Base-by-base conservation (phyloP, 2,888 invertebrate genomes). In the Uropetala carovei region DNA sequence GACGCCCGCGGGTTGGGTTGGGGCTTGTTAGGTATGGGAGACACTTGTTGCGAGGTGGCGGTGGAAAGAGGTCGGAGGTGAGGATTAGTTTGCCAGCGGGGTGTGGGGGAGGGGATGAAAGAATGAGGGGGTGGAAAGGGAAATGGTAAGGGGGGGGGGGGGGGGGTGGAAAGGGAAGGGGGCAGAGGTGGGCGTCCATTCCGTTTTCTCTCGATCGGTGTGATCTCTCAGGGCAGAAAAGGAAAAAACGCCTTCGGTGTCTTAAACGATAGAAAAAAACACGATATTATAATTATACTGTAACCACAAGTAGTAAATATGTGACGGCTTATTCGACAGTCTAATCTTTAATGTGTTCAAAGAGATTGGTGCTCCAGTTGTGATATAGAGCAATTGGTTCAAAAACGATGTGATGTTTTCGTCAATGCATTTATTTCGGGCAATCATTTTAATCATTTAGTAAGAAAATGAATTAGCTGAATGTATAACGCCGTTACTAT, bases 401-500 rank as follows among this genome's bases (percentile, higher is more conserved):
- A 64, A 89, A 60, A 89, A 89, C 14, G 64, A 89, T 89, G 89
- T 89, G 89, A 89, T 89, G 60, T 86, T 60, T 75, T 60, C 30
- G 86, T 64, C 89, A 89, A 89, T 89, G 89, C 89, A 68, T 89
- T 64, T 43, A 68, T 16, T 89, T 68, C 64, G 89, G 89, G 64
- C 64, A 89, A 89, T 68, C 89, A 68, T 68, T 75, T 75, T 68
- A 7, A 75, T 27, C 22, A 13, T 75, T 0, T 75, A 43, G 43
- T 43, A 75, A 27, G 27, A 75, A 27, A 75, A 27, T 27, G 27
- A 18, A 68, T n/a, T 18, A 75, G 75, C 22, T 13, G 22, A 27
- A 43, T 3, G 1, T 1, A 3, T 3, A 43, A 27, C 22, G 75
- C 75, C 75, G 75, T 75, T 22, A 75, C 22, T 75, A n/a, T n/a